Evolutionary conservation across 2,888 invertebrate genomes (phyloP), one percentile per base, ranked within the genome.

Genomic region (Scaptomyza polygonia): DNA sequence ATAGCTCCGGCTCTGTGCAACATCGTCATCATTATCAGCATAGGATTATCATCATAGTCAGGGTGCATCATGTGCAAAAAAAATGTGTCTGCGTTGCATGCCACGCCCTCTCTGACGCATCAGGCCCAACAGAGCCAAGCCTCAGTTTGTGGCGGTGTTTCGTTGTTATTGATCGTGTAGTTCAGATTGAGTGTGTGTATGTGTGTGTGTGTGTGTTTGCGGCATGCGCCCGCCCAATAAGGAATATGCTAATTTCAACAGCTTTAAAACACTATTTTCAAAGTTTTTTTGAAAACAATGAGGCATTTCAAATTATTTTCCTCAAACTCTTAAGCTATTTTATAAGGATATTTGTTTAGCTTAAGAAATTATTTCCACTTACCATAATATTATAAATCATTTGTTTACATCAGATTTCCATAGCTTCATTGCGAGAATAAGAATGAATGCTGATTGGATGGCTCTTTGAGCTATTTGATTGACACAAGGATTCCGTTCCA

Each of bases 161-260:
- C n/a, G 30, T 55, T 59, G 58, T 75, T 65, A 71, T 65, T 75
- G 74, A 75, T 75, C 62, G 75, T 62, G 53, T 65, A 71, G 61
- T 32, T 58, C 45, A 75, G 75, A 75, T 64, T 49, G 21, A 4
- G 34, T 9, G 1, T 8, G 14, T 36, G 34, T 36, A 6, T 36
- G 34, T 34, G 34, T n/a, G 12, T n/a, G 34, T n/a, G 36, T 36
- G 9, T 30, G 30, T 30, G 30, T 32, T 52, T 21, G 48, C 14
- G 67, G 72, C 63, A 63, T 67, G 67, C 45, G 45, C 40, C 45
- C 72, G 51, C 72, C 59, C 59, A 59, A 51, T 18, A 42, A 53
- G 58, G 40, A 49, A 55, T 58, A 62, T 52, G 54, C 43, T 36
- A 56, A 53, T 64, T 40, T 56, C 5, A 34, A 34, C 43, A 49